A percentile compares a stretch with the other conserved stretches of the same genome.
Conservation (phyloP, 2,888 invertebrate genomes). For the Bursaphelenchus okinawaensis region DNA sequence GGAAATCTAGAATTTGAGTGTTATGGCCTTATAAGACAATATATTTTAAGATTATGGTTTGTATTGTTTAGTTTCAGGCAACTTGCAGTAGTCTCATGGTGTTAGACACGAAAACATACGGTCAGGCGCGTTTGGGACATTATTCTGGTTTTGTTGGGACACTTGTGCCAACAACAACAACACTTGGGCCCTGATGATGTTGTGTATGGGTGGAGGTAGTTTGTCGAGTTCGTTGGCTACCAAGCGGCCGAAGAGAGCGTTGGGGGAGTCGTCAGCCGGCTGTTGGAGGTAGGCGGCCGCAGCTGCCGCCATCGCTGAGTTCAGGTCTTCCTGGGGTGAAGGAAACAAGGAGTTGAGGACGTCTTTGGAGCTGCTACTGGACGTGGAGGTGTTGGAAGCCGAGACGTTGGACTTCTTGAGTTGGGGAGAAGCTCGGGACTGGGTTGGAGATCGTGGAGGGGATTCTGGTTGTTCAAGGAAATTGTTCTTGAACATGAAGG, state of each 20-base stretch:
- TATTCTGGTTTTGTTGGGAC: not conserved
- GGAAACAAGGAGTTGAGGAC: slow-evolving; percentile 1
- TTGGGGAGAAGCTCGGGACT: not conserved
- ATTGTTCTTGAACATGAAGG: not conserved
- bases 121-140: slow-evolving; percentile 1
- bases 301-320: slow-evolving; percentile 10
- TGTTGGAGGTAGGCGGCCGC: not conserved
- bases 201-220: slow-evolving; percentile 22
- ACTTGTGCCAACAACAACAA: slow-evolving; percentile 23
- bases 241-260: slow-evolving; percentile 24
- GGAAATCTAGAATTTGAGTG: no score
- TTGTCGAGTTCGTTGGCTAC: slow-evolving; percentile 28
- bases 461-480: not conserved
- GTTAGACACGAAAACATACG: slow-evolving; percentile 5
- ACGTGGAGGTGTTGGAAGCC: not conserved
- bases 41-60: not conserved
- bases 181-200: slow-evolving; percentile 28
- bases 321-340: slow-evolving; percentile 1
- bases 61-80: not conserved
- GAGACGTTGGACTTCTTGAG: not conserved
- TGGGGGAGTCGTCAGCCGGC: slow-evolving; percentile 23
- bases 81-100: not conserved
- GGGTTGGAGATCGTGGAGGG: slow-evolving; percentile 7
- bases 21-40: no score
- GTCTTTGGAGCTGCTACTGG: not conserved